These are phyloP conservation scores for Epinotia demarniana DNA, from an alignment of 2,888 invertebrate species.

Conservation along the genomic window DNA sequence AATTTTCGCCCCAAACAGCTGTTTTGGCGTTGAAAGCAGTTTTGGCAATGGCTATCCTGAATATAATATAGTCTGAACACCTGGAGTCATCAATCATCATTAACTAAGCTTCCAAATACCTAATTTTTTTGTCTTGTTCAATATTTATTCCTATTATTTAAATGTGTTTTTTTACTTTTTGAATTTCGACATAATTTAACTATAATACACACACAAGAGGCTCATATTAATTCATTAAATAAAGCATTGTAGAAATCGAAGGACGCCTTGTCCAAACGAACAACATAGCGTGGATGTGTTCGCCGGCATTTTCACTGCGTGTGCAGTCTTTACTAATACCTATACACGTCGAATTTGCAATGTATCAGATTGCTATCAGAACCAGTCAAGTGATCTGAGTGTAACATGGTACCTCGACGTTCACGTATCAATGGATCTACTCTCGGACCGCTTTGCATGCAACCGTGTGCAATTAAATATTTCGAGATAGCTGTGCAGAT, in stretches of 20 bases:
- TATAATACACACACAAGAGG: no score
- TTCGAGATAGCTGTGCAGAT: constrained; percentile 68
- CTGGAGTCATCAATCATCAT: no score
- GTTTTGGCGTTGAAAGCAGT: no score
- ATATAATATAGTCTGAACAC: no score
- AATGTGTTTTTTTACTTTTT: no score
- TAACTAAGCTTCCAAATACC: no score
- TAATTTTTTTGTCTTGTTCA: no score
- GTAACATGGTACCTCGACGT: constrained; percentile 39
- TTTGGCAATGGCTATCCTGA: no score
- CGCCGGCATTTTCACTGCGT: constrained; percentile 61
- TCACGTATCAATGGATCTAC: constrained; percentile 47
- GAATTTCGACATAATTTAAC: no score
- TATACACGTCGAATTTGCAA: constrained; percentile 44
- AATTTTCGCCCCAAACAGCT: no score
- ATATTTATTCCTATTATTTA: no score
- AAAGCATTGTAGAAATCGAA: neutral
- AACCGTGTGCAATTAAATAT: constrained; percentile 44
- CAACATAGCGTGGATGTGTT: constrained; percentile 50
- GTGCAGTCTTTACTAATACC: constrained; percentile 46
- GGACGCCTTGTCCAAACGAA: constrained; percentile 8
- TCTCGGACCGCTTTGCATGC: constrained; percentile 30
- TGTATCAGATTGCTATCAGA: constrained; percentile 42
- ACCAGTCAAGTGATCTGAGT: constrained; percentile 29
- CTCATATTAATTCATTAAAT: no score